A percentile compares a stretch with the other conserved stretches of the same genome.
Conservation (phyloP, 2,888 invertebrate species). For the Piscicola geometra region DNA sequence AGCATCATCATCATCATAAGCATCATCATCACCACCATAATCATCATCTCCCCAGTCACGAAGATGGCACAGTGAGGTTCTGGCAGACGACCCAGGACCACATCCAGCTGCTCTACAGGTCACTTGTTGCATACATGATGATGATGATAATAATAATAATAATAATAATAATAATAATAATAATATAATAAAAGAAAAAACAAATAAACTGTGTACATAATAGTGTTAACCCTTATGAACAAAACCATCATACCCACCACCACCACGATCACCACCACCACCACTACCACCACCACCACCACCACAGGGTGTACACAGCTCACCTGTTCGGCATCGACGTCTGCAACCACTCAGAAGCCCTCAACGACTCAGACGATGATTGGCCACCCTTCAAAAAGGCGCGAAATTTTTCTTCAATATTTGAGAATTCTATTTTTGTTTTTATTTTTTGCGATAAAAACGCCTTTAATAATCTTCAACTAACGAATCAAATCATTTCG, state of each 20-base stretch:
- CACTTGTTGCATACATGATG: no score
- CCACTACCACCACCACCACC: constrained; percentile 66
- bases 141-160: no score
- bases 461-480: not conserved
- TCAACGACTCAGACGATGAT: constrained; percentile 65
- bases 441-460: not conserved
- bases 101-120: constrained; percentile 71
- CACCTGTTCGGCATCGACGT: constrained; percentile 48
- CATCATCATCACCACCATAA: not conserved
- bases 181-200: no score
- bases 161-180: no score
- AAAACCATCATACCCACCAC: no score
- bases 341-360: not conserved
- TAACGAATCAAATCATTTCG: not conserved
- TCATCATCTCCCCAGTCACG: constrained; percentile 65
- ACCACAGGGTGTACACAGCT: constrained; percentile 64
- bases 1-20: not conserved
- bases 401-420: no score
- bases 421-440: no score
- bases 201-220: no score
- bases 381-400: constrained; percentile 91
- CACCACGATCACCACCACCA: no score
- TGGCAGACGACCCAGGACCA: constrained; percentile 86
- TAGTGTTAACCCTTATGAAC: no score
- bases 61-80: constrained; percentile 90